These are phyloP conservation scores for Phainopepla nitens DNA, from an alignment of 2,113 vertebrate species.

Conservation along the genomic window DNA sequence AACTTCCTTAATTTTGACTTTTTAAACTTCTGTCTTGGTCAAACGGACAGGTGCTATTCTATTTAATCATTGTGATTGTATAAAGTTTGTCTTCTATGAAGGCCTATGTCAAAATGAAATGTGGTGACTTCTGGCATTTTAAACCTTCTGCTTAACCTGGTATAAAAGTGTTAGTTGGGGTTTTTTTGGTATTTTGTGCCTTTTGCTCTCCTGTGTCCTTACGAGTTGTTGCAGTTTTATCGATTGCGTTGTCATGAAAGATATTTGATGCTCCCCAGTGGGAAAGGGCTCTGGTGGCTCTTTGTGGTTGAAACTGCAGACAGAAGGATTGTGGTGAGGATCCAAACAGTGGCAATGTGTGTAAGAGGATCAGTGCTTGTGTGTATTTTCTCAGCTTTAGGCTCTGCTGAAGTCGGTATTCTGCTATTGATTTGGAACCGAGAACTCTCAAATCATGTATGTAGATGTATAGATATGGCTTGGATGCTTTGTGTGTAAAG, in stretches of 20 bases:
- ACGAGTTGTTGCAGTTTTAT: slow-evolving; percentile 40
- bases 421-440: not conserved
- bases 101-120: not conserved
- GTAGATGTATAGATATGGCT: not conserved
- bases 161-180: not conserved
- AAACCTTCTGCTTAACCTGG: not conserved
- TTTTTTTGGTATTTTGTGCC: not conserved
- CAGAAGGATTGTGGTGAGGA: slow-evolving; percentile 52
- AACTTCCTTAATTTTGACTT: not conserved
- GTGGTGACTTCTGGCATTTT: not conserved
- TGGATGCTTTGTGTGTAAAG: not conserved
- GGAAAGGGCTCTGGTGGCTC: slow-evolving; percentile 65
- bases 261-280: slow-evolving; percentile 57
- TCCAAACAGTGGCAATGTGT: slow-evolving; percentile 60
- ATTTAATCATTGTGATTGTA: not conserved
- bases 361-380: slow-evolving; percentile 62
- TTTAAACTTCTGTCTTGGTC: not conserved
- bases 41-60: not conserved
- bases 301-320: slow-evolving; percentile 74
- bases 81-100: not conserved
- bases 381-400: slow-evolving; percentile 30
- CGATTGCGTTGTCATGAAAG: slow-evolving; percentile 70
- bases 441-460: not conserved
- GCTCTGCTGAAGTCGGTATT: not conserved
- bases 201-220: not conserved